phyloP scores from a whole-genome alignment of 2,113 vertebrate species.

The Aix galericulata region DNA sequence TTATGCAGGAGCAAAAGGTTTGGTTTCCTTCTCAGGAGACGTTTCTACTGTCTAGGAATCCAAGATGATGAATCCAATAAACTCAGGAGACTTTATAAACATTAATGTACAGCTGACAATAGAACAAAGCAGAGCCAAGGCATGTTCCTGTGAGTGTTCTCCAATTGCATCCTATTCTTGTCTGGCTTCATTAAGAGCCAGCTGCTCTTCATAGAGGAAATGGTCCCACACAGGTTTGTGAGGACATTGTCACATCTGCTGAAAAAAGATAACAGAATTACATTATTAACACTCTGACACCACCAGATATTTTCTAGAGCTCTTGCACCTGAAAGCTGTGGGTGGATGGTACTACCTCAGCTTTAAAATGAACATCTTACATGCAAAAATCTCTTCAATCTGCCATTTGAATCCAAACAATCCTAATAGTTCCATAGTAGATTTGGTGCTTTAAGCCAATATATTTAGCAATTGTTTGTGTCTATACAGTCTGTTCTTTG shows the following conservation, averaged over 20 bases:
- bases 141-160: not conserved
- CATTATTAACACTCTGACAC: not conserved
- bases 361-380: not conserved
- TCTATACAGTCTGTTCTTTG: not conserved
- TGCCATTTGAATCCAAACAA: not conserved
- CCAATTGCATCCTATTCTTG: not conserved
- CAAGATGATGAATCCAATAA: not conserved
- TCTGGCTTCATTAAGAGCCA: not conserved
- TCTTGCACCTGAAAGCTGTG: not conserved
- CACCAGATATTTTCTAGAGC: not conserved
- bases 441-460: not conserved
- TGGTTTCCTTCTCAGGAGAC: not conserved
- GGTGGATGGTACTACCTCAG: not conserved
- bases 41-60: not conserved
- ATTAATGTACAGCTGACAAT: not conserved
- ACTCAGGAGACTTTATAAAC: not conserved
- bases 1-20: not conserved
- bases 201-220: not conserved
- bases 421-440: not conserved
- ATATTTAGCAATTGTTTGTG: not conserved
- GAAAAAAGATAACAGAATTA: not conserved
- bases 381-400: not conserved
- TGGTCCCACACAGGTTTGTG: not conserved
- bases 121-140: not conserved
- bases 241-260: not conserved